phyloP scores from a whole-genome alignment of 2,797 vertebrate species.

The Spinus pinus region DNA sequence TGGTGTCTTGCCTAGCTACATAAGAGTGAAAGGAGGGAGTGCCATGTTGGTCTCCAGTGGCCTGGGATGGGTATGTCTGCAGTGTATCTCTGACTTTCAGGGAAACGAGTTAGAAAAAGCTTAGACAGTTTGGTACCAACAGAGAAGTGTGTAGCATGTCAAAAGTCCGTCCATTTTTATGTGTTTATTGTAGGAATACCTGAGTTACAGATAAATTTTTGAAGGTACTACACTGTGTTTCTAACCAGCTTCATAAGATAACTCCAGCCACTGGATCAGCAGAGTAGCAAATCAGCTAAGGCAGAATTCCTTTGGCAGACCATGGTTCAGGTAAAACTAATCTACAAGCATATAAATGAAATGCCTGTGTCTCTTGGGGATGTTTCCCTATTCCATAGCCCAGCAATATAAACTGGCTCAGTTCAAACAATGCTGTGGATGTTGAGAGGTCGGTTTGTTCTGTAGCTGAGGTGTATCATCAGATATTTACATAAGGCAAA shows the following conservation, averaged over 20 bases:
- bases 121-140: neutral
- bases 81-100: neutral
- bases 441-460: neutral
- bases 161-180: neutral
- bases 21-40: neutral
- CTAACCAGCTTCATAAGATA: neutral
- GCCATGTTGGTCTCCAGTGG: neutral
- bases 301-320: neutral
- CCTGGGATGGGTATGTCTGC: neutral
- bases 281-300: neutral
- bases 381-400: neutral
- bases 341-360: conserved; percentile 5
- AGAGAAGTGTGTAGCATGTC: conserved; percentile 2
- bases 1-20: neutral
- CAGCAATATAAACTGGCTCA: neutral
- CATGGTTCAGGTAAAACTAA: neutral
- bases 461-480: neutral
- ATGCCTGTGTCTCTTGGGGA: neutral
- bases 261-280: neutral
- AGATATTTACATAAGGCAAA: neutral
- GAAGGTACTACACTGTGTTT: neutral
- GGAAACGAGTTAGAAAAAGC: neutral
- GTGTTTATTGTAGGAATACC: conserved; percentile 6
- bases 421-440: neutral
- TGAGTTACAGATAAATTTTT: conserved; percentile 13